Percentiles rank a stretch among this genome's conserved stretches.
phyloP scores from a whole-genome alignment of 1,140 invertebrate genomes.

The Brachionus manjavacas region DNA sequence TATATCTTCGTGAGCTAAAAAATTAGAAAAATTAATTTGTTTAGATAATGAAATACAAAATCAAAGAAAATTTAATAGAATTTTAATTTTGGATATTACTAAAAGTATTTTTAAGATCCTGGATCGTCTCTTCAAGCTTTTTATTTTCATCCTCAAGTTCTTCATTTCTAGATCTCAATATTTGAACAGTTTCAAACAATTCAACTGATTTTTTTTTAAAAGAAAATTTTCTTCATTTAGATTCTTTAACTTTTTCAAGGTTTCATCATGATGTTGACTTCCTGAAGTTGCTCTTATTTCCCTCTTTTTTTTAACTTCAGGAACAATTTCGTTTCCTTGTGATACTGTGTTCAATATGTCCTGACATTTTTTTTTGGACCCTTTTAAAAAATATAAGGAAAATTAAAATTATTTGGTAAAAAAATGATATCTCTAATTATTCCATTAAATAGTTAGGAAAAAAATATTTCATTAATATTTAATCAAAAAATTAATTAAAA shows the following conservation, averaged over 20 bases:
- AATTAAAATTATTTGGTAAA: not conserved
- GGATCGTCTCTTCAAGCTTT: not conserved
- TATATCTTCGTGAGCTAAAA: too few relatives aligned
- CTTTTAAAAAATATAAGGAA: not conserved
- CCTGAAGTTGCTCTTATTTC: not conserved
- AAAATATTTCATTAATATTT: too few relatives aligned
- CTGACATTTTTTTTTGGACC: not conserved
- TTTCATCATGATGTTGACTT: not conserved
- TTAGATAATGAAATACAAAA: too few relatives aligned
- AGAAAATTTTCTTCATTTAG: too few relatives aligned
- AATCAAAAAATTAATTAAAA: too few relatives aligned
- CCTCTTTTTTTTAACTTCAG: not conserved
- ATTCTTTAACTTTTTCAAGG: not conserved
- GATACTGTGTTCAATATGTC: not conserved
- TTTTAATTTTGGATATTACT: not conserved
- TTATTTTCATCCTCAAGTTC: not conserved
- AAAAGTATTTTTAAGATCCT: not conserved
- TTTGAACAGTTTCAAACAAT: not conserved
- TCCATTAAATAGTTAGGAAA: too few relatives aligned
- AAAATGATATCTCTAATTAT: not conserved
- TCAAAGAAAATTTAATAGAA: too few relatives aligned
- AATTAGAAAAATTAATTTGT: too few relatives aligned
- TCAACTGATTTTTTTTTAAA: not conserved
- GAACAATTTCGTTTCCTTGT: not conserved
- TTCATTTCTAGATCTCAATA: not conserved